phyloP scores from a whole-genome alignment of 2,888 invertebrate genomes.

The Hirudinaria manillensis region DNA sequence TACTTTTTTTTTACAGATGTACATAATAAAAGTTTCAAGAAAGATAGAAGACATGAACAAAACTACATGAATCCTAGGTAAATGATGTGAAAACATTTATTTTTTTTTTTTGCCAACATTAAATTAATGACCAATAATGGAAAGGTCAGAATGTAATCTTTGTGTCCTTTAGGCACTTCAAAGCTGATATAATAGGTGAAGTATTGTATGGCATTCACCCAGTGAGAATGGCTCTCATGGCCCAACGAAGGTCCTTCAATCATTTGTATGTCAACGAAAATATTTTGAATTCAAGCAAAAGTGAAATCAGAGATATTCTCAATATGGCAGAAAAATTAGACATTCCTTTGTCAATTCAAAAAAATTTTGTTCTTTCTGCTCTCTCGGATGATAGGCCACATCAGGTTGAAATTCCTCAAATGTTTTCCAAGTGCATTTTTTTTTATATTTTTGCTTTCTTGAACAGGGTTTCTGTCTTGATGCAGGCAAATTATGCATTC shows the following conservation, averaged over 20 bases:
- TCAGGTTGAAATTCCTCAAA: neutral
- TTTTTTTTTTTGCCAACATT: too few relatives aligned
- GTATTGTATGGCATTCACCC: conserved; percentile 19
- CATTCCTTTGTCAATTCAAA: neutral
- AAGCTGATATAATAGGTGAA: conserved; percentile 9
- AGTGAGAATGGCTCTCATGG: neutral
- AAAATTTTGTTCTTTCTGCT: neutral
- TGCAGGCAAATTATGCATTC: too few relatives aligned
- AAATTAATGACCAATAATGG: too few relatives aligned
- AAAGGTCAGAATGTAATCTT: too few relatives aligned
- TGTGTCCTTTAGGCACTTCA: neutral
- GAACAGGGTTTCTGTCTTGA: too few relatives aligned
- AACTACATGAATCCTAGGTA: too few relatives aligned
- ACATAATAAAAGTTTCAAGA: too few relatives aligned
- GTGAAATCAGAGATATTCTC: neutral
- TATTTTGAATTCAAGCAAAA: conserved; percentile 7
- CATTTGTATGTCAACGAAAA: conserved; percentile 5
- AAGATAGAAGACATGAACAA: too few relatives aligned
- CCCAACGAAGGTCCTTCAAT: neutral
- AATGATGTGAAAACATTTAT: too few relatives aligned
- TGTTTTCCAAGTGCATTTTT: neutral
- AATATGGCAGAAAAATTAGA: neutral
- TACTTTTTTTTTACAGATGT: too few relatives aligned
- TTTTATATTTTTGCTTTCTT: too few relatives aligned
- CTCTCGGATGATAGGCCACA: conserved; percentile 21